phyloP scores from a whole-genome alignment of 2,113 vertebrate species.

The Saguinus midas region DNA sequence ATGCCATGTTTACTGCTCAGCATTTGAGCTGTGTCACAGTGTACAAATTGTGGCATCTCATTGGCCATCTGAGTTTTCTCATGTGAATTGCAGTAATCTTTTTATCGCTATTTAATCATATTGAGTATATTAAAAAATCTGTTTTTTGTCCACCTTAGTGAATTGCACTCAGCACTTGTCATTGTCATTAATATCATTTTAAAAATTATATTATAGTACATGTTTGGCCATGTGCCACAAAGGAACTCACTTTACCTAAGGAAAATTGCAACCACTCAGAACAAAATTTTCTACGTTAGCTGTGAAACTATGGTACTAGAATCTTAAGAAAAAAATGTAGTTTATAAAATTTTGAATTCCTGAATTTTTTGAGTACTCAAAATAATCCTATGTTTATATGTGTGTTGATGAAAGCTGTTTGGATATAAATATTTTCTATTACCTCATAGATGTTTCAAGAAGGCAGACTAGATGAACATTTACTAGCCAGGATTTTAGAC shows the following conservation, averaged over 20 bases:
- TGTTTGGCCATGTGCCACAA: not conserved
- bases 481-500: not conserved
- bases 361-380: not conserved
- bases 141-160: not conserved
- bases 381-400: not conserved
- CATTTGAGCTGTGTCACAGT: not conserved
- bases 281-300: not conserved
- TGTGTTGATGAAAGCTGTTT: not conserved
- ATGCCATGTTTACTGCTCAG: not conserved
- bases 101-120: not conserved
- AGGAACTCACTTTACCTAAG: slow-evolving; percentile 1
- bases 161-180: not conserved
- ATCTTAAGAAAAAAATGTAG: not conserved
- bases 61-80: slow-evolving; percentile 10
- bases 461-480: not conserved
- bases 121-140: not conserved
- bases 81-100: not conserved
- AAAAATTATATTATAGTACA: not conserved
- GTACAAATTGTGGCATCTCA: not conserved
- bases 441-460: not conserved
- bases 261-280: not conserved
- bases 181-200: not conserved
- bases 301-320: not conserved
- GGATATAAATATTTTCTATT: not conserved
- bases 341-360: not conserved